Percentiles rank a stretch among this genome's conserved stretches.
Evolutionary conservation across 1,140 invertebrate species (phyloP).

Genomic region (Leptinotarsa defecta): DNA sequence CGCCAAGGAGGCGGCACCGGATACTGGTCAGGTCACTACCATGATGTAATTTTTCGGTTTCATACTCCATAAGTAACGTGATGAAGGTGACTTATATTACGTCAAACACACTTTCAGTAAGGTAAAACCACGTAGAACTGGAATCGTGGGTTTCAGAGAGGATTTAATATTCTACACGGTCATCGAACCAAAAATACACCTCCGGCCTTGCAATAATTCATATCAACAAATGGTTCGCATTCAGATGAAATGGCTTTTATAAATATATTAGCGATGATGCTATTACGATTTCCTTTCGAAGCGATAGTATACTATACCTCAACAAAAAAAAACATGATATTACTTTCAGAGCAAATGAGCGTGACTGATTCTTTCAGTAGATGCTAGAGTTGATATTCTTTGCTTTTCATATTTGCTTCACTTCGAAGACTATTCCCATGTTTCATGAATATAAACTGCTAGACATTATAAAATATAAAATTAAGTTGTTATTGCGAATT

Average conservation of each 20-base stretch:
- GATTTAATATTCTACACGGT: constrained; percentile 3
- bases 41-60: constrained; percentile 1
- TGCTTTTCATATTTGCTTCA: background rate
- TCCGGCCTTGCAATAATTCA: background rate
- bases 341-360: constrained; percentile 2
- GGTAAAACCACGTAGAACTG: background rate
- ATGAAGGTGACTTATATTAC: background rate
- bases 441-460: too few species aligned
- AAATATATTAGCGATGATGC: constrained; percentile 3
- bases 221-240: constrained; percentile 3
- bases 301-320: background rate
- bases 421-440: too few species aligned
- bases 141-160: background rate
- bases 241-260: constrained; percentile 6
- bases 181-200: constrained; percentile 8
- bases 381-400: background rate
- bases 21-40: background rate
- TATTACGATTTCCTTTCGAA: background rate
- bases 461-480: too few species aligned
- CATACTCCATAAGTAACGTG: background rate
- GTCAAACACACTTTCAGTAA: background rate
- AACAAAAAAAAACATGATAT: background rate
- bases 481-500: too few species aligned
- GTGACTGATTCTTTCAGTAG: background rate
- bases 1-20: background rate